Conservation (phyloP, 1,140 invertebrate species). For the Teleopsis dalmanni region DNA sequence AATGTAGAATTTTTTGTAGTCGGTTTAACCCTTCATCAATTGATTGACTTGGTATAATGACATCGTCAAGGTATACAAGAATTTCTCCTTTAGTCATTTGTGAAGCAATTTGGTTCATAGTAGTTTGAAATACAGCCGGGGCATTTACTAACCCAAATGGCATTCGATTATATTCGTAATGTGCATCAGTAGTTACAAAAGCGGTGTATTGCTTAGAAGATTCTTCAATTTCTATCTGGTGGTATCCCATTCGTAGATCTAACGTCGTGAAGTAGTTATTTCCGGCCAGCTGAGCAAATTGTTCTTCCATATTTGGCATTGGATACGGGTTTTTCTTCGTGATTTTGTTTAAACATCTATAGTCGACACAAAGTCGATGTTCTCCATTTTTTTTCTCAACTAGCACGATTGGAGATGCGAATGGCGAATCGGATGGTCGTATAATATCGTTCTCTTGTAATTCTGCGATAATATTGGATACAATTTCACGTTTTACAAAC, state of each 20-base stretch:
- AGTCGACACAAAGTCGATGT: conserved; percentile 19
- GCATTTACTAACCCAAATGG: conserved; percentile 23
- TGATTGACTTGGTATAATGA: conserved; percentile 12
- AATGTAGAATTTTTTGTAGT: not conserved
- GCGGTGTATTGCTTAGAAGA: conserved; percentile 41
- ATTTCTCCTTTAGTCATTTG: conserved; percentile 5
- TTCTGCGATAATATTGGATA: conserved; percentile 21
- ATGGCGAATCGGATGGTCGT: conserved; percentile 19
- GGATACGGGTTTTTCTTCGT: conserved; percentile 47
- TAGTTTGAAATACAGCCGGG: conserved; percentile 43
- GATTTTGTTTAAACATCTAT: conserved; percentile 31
- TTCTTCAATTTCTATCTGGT: conserved; percentile 44
- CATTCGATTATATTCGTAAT: conserved; percentile 24
- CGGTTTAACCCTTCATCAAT: not conserved
- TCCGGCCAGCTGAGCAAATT: conserved; percentile 39
- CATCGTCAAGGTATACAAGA: conserved; percentile 21
- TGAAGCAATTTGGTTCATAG: conserved; percentile 24
- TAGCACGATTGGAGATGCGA: conserved; percentile 20
- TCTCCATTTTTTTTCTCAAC: conserved; percentile 25
- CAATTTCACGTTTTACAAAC: conserved; percentile 18
- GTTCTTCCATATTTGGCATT: conserved; percentile 45
- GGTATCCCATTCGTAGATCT: conserved; percentile 46
- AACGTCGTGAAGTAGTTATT: conserved; percentile 42
- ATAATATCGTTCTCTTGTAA: conserved; percentile 16
- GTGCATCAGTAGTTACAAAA: conserved; percentile 31